These are phyloP conservation scores for Penelope pileata DNA, from an alignment of 2,113 vertebrate genomes.

Conservation along the genomic window DNA sequence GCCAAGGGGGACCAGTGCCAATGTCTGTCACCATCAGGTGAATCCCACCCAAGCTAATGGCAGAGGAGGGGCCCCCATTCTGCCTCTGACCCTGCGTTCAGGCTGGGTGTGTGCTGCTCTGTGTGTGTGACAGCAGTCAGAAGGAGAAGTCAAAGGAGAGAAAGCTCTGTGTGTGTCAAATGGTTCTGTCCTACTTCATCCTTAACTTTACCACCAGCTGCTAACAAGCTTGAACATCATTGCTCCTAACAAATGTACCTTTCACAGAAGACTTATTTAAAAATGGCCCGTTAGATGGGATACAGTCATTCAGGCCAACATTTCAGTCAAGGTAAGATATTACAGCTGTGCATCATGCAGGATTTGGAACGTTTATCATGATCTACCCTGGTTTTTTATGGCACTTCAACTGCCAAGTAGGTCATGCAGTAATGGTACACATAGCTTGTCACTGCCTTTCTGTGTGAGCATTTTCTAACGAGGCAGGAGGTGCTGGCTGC, in stretches of 20 bases:
- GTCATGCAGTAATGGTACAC: accelerated
- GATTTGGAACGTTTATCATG: neutral
- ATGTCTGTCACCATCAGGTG: neutral
- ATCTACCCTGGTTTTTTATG: neutral
- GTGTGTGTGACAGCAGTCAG: accelerated
- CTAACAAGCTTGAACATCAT: neutral
- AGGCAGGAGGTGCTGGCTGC: neutral
- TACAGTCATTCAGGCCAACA: neutral
- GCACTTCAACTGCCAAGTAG: neutral
- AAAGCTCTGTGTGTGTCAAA: neutral
- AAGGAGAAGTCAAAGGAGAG: neutral
- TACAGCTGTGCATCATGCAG: neutral
- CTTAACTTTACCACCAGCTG: neutral
- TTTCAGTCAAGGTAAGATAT: neutral
- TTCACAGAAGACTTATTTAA: neutral
- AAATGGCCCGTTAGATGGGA: neutral
- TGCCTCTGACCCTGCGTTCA: neutral
- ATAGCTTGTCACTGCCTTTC: neutral
- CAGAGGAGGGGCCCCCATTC: too few species aligned
- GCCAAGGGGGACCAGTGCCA: neutral
- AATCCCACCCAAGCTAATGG: neutral
- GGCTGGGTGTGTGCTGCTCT: neutral
- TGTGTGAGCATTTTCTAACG: accelerated
- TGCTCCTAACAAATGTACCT: neutral
- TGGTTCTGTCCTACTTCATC: neutral